These are phyloP conservation scores for Lepus europaeus DNA, from an alignment of 2,113 vertebrate genomes.

Conservation along the genomic window DNA sequence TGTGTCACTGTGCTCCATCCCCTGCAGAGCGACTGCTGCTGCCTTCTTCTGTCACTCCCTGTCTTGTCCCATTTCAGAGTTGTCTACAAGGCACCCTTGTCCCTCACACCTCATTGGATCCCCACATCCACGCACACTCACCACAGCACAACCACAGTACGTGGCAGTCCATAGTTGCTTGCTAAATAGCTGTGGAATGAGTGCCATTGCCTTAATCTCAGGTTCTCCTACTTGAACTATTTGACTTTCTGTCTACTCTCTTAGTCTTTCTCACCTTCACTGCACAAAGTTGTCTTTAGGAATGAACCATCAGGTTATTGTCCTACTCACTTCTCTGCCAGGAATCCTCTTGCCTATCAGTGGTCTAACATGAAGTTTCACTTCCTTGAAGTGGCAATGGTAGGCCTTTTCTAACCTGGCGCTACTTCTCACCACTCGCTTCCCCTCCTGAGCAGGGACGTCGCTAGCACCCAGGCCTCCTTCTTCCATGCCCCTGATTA, in stretches of 20 bases:
- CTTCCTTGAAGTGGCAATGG: background rate
- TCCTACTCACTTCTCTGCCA: background rate
- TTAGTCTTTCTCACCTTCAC: background rate
- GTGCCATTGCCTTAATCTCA: background rate
- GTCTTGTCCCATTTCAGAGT: background rate
- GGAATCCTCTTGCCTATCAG: background rate
- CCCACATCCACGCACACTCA: background rate
- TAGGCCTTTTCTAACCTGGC: background rate
- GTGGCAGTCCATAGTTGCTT: background rate
- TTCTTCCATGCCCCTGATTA: background rate
- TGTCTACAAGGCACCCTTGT: background rate
- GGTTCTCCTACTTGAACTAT: background rate
- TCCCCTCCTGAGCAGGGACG: background rate
- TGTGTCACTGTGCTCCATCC: background rate
- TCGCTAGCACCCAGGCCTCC: background rate
- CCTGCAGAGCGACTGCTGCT: too few species aligned
- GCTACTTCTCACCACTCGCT: background rate
- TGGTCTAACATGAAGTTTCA: background rate
- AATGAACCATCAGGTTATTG: background rate
- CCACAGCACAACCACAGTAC: background rate
- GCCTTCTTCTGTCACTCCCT: background rate
- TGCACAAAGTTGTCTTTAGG: background rate
- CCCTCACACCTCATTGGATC: background rate
- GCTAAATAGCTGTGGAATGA: background rate
- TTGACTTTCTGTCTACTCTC: background rate